Percentiles rank a stretch among this genome's conserved stretches.
Conservation (phyloP, 1,140 invertebrate genomes). For the Pygmarrhopalites habei region DNA sequence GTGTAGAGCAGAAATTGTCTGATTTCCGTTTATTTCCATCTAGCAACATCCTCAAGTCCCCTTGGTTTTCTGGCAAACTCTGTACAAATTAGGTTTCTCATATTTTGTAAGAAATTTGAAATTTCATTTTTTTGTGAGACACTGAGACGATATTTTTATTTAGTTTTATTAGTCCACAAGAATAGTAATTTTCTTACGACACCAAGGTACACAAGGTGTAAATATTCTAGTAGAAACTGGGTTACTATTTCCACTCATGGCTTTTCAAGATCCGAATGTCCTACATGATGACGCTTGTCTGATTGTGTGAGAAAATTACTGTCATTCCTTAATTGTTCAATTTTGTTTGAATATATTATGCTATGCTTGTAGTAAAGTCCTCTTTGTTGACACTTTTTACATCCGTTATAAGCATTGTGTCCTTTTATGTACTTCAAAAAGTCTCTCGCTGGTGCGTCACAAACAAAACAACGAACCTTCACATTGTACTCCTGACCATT, state of each 20-base stretch:
- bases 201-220: slow-evolving; percentile 44
- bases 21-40: no score
- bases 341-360: slow-evolving; percentile 37
- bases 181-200: slow-evolving; percentile 40
- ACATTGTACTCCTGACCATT: slow-evolving; percentile 19
- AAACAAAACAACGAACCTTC: slow-evolving; percentile 40
- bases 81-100: no score
- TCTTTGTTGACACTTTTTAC: slow-evolving; percentile 42
- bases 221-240: slow-evolving; percentile 37
- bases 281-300: slow-evolving; percentile 17
- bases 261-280: not conserved
- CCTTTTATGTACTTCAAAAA: slow-evolving; percentile 43
- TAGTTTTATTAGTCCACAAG: slow-evolving; percentile 37
- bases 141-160: not conserved
- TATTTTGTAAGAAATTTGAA: no score
- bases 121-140: slow-evolving; percentile 15
- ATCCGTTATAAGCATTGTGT: slow-evolving; percentile 42
- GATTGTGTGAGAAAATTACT: slow-evolving; percentile 32
- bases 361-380: slow-evolving; percentile 35
- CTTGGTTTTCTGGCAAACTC: no score
- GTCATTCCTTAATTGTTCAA: slow-evolving; percentile 38
- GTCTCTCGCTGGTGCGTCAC: slow-evolving; percentile 44
- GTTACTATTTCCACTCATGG: slow-evolving; percentile 20
- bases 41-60: no score
- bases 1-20: no score